These are phyloP conservation scores for Armadillidium nasatum DNA, from an alignment of 1,140 invertebrate species.

Conservation along the genomic window DNA sequence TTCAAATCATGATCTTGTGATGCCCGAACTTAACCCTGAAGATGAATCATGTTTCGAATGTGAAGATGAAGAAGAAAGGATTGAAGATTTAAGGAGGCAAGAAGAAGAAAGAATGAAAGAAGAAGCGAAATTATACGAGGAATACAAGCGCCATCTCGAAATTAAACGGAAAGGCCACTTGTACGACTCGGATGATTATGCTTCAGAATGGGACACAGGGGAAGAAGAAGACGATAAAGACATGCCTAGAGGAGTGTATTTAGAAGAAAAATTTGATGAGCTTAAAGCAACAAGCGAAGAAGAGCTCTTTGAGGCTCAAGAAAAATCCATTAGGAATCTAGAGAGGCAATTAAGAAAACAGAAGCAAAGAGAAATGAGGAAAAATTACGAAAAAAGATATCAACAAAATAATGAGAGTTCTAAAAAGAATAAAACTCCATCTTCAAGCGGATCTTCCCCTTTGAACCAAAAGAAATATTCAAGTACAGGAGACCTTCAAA, in stretches of 20 bases:
- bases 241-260: neutral
- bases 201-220: slow-evolving; percentile 37
- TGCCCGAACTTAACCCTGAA: slow-evolving; percentile 22
- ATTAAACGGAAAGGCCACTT: slow-evolving; percentile 35
- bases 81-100: slow-evolving; percentile 12
- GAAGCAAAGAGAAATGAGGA: slow-evolving; percentile 33
- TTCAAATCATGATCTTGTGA: too few species aligned
- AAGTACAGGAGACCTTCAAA: slow-evolving; percentile 36
- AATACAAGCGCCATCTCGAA: slow-evolving; percentile 39
- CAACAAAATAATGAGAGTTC: neutral
- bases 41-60: slow-evolving; percentile 27
- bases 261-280: slow-evolving; percentile 30
- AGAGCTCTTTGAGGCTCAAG: slow-evolving; percentile 43
- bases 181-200: slow-evolving; percentile 44
- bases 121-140: slow-evolving; percentile 36
- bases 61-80: neutral
- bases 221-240: slow-evolving; percentile 13
- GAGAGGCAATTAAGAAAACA: slow-evolving; percentile 42
- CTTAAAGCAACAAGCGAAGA: slow-evolving; percentile 40
- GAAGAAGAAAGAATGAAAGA: slow-evolving; percentile 28
- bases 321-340: slow-evolving; percentile 42
- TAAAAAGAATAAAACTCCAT: neutral
- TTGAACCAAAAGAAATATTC: neutral
- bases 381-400: slow-evolving; percentile 23
- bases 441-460: neutral